phyloP scores from a whole-genome alignment of 1,140 invertebrate species.

The Drosophila orosa region DNA sequence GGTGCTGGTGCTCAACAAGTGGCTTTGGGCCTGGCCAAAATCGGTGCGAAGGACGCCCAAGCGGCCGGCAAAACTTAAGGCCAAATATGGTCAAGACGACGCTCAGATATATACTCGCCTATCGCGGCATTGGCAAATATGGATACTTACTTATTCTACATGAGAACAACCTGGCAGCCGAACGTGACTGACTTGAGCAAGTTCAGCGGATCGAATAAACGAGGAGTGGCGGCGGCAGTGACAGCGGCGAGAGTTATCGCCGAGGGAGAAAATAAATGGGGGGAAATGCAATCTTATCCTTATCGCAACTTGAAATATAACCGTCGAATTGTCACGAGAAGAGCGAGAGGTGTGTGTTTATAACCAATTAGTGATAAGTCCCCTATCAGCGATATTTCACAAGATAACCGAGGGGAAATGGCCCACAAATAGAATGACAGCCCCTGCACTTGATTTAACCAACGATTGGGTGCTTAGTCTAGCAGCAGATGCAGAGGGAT shows the following conservation, averaged over 20 bases:
- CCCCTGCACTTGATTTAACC: conserved; percentile 36
- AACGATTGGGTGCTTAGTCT: conserved; percentile 42
- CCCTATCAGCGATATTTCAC: conserved; percentile 58
- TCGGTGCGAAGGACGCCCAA: conserved; percentile 73
- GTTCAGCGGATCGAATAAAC: conserved; percentile 17
- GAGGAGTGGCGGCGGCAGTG: conserved; percentile 33
- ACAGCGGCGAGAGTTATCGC: conserved; percentile 5
- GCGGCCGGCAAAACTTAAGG: conserved; percentile 53
- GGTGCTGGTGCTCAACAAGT: conserved; percentile 58
- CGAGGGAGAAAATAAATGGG: conserved; percentile 4
- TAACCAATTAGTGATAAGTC: conserved; percentile 65
- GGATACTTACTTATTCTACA: conserved; percentile 50
- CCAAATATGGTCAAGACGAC: conserved; percentile 66
- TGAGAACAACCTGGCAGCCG: conserved; percentile 16
- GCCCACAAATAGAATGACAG: conserved; percentile 25
- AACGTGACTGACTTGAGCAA: conserved; percentile 48
- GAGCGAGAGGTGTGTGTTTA: conserved; percentile 44
- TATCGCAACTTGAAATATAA: conserved; percentile 59
- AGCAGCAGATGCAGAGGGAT: conserved; percentile 17
- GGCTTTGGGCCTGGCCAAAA: conserved; percentile 65
- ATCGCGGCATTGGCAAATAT: conserved; percentile 68
- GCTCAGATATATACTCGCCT: conserved; percentile 18
- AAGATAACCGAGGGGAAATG: conserved; percentile 53
- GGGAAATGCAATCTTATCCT: conserved; percentile 66
- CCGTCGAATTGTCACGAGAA: conserved; percentile 40